Evolutionary conservation across 2,888 invertebrate species (phyloP), one percentile per base, ranked within the genome.

Genomic region (Phalera bucephala): DNA sequence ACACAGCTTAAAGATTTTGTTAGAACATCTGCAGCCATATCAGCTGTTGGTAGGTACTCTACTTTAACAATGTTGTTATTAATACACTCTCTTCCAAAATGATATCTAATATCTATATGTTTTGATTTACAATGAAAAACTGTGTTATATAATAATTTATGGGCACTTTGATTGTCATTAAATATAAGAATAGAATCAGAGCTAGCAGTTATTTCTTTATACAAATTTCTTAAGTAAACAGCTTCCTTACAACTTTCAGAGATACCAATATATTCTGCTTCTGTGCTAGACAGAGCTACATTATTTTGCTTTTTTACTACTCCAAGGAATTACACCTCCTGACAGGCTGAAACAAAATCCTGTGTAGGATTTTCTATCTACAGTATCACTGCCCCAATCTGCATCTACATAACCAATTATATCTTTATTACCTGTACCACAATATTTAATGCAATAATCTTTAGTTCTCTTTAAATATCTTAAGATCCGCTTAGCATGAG

Each of bases 331-430:
- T 21, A 44, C 36, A 35, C 36, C 11, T 33, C 42, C 32, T 15
- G 38, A 44, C 17, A 48, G 12, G n/a, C 29, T 33, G 41, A 57
- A 52, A 29, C 36, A 45, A 17, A 35, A 31, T 11, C 50, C 52
- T 27, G 52, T 44, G 28, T 52, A 52, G 17, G 52, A 52, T 17
- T 17, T 33, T 25, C 48, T 46, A 42, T 41, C 41, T 5, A 14
- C 1, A 31, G 25, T 9, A 9, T 36, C 28, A 19, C 8, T 35
- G 0, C 33, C 47, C 52, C 52, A 55, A 43, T 52, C 55, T 13
- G 50, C 50, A 48, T 50, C 52, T 15, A 45, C 45, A 48, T 33
- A 51, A 11, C 48, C 48, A 22, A 10, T 33, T 28, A 49, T 31
- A 21, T 31, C 31, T 27, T 26, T 21, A 14, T 23, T 49, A 20